Conservation (phyloP, 1,140 invertebrate genomes). For the Ceratina australensis region DNA sequence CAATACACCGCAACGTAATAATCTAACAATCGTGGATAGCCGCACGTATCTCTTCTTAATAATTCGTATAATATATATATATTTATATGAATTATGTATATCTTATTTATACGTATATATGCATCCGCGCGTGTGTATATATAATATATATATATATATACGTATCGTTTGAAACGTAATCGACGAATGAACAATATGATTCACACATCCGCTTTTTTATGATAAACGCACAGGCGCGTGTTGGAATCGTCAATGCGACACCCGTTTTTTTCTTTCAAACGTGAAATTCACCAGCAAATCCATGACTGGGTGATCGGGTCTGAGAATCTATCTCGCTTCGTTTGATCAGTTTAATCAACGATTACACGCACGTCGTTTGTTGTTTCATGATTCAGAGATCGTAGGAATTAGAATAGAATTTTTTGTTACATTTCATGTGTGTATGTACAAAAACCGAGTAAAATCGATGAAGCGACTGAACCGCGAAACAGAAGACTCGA, state of each 20-base stretch:
- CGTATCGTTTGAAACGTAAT: slow-evolving; percentile 31
- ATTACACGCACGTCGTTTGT: slow-evolving; percentile 17
- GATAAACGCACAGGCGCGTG: slow-evolving; percentile 49
- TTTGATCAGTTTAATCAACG: slow-evolving; percentile 21
- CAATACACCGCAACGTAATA: slow-evolving; percentile 41
- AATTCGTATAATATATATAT: slow-evolving; percentile 62
- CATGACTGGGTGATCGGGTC: slow-evolving; percentile 60
- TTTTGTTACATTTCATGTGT: neutral
- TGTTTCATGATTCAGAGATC: neutral
- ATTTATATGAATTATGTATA: slow-evolving; percentile 43
- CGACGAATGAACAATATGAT: slow-evolving; percentile 41
- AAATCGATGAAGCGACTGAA: slow-evolving; percentile 6
- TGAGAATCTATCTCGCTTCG: slow-evolving; percentile 2
- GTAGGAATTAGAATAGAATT: neutral
- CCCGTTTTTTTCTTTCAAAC: slow-evolving; percentile 31
- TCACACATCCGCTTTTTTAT: slow-evolving; percentile 45
- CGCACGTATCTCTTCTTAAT: slow-evolving; percentile 51
- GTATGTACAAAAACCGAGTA: slow-evolving; percentile 26
- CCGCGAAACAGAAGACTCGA: neutral
- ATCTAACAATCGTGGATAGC: slow-evolving; percentile 56
- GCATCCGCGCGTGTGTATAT: slow-evolving; percentile 39
- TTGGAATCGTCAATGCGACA: slow-evolving; percentile 23
- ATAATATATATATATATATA: slow-evolving; percentile 45
- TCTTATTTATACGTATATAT: slow-evolving; percentile 41
- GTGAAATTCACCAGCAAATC: slow-evolving; percentile 49